Base-by-base conservation (phyloP, 2,888 invertebrate species). In the Caenorhabditis macrosperma region DNA sequence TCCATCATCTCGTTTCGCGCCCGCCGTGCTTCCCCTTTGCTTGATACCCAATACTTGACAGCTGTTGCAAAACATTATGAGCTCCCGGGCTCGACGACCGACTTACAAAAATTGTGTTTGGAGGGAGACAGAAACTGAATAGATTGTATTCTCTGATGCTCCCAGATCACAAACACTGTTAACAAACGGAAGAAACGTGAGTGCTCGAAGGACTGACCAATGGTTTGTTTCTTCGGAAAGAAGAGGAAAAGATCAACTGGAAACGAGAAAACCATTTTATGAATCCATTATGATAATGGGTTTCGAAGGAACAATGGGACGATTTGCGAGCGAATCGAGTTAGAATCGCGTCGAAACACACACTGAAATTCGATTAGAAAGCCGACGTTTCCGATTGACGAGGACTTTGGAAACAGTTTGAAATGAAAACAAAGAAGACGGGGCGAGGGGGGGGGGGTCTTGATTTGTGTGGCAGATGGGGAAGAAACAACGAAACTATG, bases 31-130 rank as follows among this genome's bases (percentile, higher is more conserved):
- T 59, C 24, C 5, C 22, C 20, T 22, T 4, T 15, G 10, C 3
- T 30, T 66, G 66, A 55, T 33, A 67, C 28, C 20, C 24, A 54
- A 67, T 67, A 67, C 66, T 55, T 67, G 66, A 66, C 66, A 67
- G 66, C 66, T 67, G 66, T 17, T 28, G 24, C 66, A 54, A 54
- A 67, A 67, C 55, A 67, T 67, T 67, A 55, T 66, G 66, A 54
- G 54, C 12, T 52, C 35, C 2, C 28, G 28, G 9, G 15, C n/a
- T n/a, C n/a, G 12, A 38, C 12, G 33, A 33, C 20, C 9, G 15
- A 28, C 17, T 61, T 33, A 50, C 46, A 20, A 12, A 38, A 48
- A 60, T 48, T 63, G 30, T 48, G 9, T 38, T 24, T 17, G 22
- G 28, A 28, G 60, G 26, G 50, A 12, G 12, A 26, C 9, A 15